Percentiles rank a stretch among this genome's conserved stretches.
Evolutionary conservation across 2,888 invertebrate species (phyloP).

Genomic region (Agonopterix subpropinquella): DNA sequence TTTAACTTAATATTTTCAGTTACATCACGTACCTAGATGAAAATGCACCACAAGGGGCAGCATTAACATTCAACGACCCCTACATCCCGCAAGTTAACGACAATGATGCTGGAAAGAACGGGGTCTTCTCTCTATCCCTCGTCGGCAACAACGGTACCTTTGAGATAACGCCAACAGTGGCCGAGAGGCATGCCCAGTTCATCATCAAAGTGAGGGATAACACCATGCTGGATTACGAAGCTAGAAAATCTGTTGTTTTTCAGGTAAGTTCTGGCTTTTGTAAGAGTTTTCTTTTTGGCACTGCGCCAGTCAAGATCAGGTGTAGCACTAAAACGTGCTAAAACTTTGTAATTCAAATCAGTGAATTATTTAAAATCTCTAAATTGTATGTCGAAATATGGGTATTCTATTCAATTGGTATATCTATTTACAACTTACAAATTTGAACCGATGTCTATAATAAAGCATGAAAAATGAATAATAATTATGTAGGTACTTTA

Average conservation of each 20-base stretch:
- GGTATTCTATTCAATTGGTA: too few relatives aligned
- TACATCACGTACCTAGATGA: slow-evolving; percentile 87
- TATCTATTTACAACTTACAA: too few relatives aligned
- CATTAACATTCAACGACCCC: slow-evolving; percentile 81
- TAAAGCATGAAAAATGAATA: too few relatives aligned
- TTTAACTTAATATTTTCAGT: slow-evolving; percentile 56
- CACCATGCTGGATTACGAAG: slow-evolving; percentile 89
- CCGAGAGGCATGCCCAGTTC: slow-evolving; percentile 86
- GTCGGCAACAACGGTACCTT: slow-evolving; percentile 91
- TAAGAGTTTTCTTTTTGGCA: too few relatives aligned
- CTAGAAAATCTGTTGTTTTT: slow-evolving; percentile 82
- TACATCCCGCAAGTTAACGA: slow-evolving; percentile 84
- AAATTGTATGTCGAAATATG: too few relatives aligned
- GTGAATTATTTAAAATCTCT: too few relatives aligned
- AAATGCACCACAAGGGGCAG: slow-evolving; percentile 88
- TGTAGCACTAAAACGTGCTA: too few relatives aligned
- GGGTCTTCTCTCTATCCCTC: slow-evolving; percentile 86
- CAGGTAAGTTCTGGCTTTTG: slow-evolving; percentile 63
- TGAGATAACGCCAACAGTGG: slow-evolving; percentile 89
- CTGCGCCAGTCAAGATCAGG: too few relatives aligned
- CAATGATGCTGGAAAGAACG: slow-evolving; percentile 87
- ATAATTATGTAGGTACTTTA: too few relatives aligned
- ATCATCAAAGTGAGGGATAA: slow-evolving; percentile 90
- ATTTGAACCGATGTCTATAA: too few relatives aligned
- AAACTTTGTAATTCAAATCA: too few relatives aligned